Conservation (phyloP, 2,797 vertebrate species). For the Carapus acus region DNA sequence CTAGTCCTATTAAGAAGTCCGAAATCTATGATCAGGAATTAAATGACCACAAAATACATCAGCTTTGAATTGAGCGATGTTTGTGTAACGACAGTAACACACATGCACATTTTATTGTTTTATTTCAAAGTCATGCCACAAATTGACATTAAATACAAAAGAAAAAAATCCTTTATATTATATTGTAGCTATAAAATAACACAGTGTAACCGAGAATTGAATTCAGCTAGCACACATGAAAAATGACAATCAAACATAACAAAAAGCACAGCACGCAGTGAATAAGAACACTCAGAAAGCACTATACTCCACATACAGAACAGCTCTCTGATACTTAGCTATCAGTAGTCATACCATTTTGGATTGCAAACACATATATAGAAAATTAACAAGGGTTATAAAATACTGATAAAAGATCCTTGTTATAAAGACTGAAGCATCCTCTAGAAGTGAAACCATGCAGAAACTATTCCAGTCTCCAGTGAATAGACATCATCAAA, state of each 20-base stretch:
- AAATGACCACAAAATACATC: too few relatives aligned
- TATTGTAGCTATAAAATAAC: conserved; percentile 74
- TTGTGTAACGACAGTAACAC: conserved; percentile 15
- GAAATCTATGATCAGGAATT: too few relatives aligned
- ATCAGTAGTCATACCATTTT: conserved; percentile 60
- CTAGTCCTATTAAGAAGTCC: too few relatives aligned
- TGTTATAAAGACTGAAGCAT: conserved; percentile 71
- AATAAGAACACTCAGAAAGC: conserved; percentile 58
- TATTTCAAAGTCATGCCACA: conserved; percentile 84
- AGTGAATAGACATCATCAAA: conserved; percentile 69
- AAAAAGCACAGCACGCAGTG: conserved; percentile 47
- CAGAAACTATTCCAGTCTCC: conserved; percentile 66
- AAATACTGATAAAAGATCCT: conserved; percentile 77
- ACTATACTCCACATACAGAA: conserved; percentile 59
- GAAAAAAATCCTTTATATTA: conserved; percentile 60
- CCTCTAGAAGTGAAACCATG: conserved; percentile 74
- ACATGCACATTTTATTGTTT: conserved; percentile 56
- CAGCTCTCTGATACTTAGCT: conserved; percentile 56
- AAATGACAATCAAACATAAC: conserved; percentile 33
- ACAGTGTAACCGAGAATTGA: conserved; percentile 76
- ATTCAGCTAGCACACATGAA: conserved; percentile 42
- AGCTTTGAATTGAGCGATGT: neutral
- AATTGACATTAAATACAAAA: conserved; percentile 83
- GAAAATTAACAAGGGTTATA: conserved; percentile 76
- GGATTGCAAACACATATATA: conserved; percentile 61